These are phyloP conservation scores for Triplophysa tibetana DNA, from an alignment of 2,113 vertebrate genomes.

Conservation along the genomic window DNA sequence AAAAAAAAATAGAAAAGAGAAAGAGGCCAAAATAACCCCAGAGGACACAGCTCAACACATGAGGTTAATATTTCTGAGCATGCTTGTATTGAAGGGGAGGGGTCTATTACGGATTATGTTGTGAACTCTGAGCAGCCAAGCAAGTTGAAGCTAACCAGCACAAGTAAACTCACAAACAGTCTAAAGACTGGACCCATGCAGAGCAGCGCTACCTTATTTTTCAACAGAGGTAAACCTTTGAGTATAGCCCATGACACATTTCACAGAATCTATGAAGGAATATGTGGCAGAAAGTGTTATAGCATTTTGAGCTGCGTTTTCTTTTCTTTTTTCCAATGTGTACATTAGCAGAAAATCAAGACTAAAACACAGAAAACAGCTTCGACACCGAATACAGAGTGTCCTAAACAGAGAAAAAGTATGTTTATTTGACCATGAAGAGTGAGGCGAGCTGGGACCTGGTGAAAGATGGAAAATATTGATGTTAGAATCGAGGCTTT, in stretches of 20 bases:
- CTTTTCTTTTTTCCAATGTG: background rate
- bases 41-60: constrained; percentile 65
- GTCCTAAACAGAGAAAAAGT: constrained; percentile 27
- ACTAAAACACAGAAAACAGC: background rate
- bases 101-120: constrained; percentile 80
- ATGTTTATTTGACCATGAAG: constrained; percentile 12
- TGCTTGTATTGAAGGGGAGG: constrained; percentile 75
- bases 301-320: constrained; percentile 35
- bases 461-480: constrained; percentile 16
- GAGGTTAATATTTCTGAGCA: constrained; percentile 73
- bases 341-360: constrained; percentile 5
- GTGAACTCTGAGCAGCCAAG: constrained; percentile 85
- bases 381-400: constrained; percentile 5
- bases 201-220: constrained; percentile 76
- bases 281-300: constrained; percentile 68
- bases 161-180: constrained; percentile 81
- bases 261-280: constrained; percentile 79
- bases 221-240: constrained; percentile 96
- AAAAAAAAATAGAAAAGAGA: constrained; percentile 42
- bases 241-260: constrained; percentile 95
- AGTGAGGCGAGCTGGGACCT: constrained; percentile 20
- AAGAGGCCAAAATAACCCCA: constrained; percentile 37
- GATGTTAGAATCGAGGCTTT: background rate
- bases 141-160: constrained; percentile 88
- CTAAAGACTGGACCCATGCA: constrained; percentile 83